phyloP scores from a whole-genome alignment of 2,888 invertebrate genomes.

The Watsonalla cultraria region DNA sequence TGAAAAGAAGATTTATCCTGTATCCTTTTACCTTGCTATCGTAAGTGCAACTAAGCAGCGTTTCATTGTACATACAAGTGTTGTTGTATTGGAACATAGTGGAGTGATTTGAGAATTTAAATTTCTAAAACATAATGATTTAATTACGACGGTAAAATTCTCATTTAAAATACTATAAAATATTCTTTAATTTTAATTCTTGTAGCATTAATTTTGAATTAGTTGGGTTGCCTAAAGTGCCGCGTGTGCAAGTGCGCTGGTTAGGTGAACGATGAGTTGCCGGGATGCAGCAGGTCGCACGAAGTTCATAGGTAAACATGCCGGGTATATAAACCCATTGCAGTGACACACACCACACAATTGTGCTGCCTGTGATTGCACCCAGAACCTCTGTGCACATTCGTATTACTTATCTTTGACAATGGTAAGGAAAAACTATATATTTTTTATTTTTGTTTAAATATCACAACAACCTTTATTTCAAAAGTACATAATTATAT shows the following conservation, averaged over 20 bases:
- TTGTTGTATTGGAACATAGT: too few species aligned
- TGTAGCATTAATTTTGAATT: conserved; percentile 31
- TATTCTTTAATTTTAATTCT: conserved; percentile 26
- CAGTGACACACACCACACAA: conserved; percentile 69
- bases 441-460: conserved; percentile 5
- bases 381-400: conserved; percentile 39
- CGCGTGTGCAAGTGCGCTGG: conserved; percentile 19
- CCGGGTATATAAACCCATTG: conserved; percentile 68
- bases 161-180: too few species aligned
- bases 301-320: conserved; percentile 76
- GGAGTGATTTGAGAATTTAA: too few species aligned
- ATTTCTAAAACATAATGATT: too few species aligned
- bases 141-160: too few species aligned
- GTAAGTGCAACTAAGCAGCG: too few species aligned
- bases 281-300: conserved; percentile 63
- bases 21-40: too few species aligned
- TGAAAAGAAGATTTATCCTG: too few species aligned
- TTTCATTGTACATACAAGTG: too few species aligned
- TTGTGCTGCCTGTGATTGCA: conserved; percentile 51
- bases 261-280: conserved; percentile 37
- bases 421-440: conserved; percentile 36
- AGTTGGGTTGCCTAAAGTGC: conserved; percentile 29
- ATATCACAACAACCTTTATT: too few species aligned
- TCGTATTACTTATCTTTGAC: conserved; percentile 25
- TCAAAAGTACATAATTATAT: too few species aligned